Base-by-base conservation (phyloP, 2,888 invertebrate species). In the Aspidiotus rigidus region DNA sequence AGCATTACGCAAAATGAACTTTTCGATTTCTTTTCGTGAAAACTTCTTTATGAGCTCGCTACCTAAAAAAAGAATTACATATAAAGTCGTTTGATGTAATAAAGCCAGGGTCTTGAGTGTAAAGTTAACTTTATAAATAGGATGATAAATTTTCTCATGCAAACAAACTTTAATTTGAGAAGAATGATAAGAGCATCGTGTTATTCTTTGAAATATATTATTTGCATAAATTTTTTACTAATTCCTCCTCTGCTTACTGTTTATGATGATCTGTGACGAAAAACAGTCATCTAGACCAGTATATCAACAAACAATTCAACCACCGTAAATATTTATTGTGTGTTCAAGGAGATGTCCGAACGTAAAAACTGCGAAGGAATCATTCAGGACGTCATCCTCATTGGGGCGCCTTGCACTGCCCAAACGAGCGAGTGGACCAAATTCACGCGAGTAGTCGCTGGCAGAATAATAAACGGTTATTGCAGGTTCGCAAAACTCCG, bases 391-490 rank as follows among this genome's bases (percentile, higher is more conserved):
- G 86, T 83, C 1, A 79, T 85, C 59, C 77, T 86, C 73, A 78
- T 86, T 40, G 86, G 86, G 41, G 82, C 85, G 1, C 86, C 86
- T 7, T 84, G 85, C 56, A 79, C 83, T 2, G 84, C 82, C 15
- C 79, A 81, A 71, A 76, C 79, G 13, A 78, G 78, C 64, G 79
- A 82, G 64, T 86, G 86, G 86, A 75, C 78, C 72, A 77, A 78
- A 66, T 78, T 84, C 55, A 75, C 78, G 9, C 78, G 77, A 70
- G 82, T 86, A 15, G 85, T 86, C 0, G 81, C 83, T 64, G 86
- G 86, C 1, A 80, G 82, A 72, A 80, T 86, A 72, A 80, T 86
- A 72, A 86, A 86, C 77, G 86, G 85, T 53, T 86, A 84, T 76
- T 84, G 83, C 78, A 80, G 79, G 83, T 82, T 72, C 67, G 28